Evolutionary conservation across 2,888 invertebrate genomes (phyloP).

Genomic region (Pterostichus madidus): DNA sequence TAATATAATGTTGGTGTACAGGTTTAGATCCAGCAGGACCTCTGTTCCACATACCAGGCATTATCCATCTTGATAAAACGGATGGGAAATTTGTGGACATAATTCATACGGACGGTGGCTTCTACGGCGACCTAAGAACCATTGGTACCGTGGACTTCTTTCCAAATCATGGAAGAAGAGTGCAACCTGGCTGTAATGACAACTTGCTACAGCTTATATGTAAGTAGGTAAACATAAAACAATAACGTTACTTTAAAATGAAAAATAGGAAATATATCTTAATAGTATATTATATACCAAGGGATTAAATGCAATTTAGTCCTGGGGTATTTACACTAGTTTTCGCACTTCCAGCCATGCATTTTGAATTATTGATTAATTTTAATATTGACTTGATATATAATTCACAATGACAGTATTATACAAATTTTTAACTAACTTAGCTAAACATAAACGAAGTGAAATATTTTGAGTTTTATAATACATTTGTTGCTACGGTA

Average conservation of each 20-base stretch:
- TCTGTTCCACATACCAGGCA: neutral
- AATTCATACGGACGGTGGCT: slow-evolving; percentile 18
- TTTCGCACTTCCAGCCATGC: too few relatives aligned
- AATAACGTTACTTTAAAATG: neutral
- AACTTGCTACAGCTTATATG: neutral
- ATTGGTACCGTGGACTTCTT: slow-evolving; percentile 16
- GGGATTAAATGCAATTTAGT: too few relatives aligned
- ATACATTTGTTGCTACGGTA: too few relatives aligned
- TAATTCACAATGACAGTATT: too few relatives aligned
- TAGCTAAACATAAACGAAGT: too few relatives aligned
- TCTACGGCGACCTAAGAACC: neutral
- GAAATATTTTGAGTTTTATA: too few relatives aligned
- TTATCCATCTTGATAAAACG: neutral
- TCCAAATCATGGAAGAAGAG: slow-evolving; percentile 1
- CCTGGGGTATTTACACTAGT: too few relatives aligned
- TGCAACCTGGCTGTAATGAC: slow-evolving; percentile 6
- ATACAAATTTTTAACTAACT: too few relatives aligned
- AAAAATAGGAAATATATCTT: too few relatives aligned
- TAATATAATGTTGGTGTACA: neutral
- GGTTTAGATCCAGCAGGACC: slow-evolving; percentile 33
- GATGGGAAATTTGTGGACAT: slow-evolving; percentile 26
- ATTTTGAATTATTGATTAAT: too few relatives aligned
- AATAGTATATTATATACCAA: too few relatives aligned
- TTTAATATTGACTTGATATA: too few relatives aligned
- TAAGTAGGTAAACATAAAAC: neutral